Percentiles rank a stretch among this genome's conserved stretches.
Conservation (phyloP, 2,888 invertebrate genomes). For the Agrotis ipsilon region DNA sequence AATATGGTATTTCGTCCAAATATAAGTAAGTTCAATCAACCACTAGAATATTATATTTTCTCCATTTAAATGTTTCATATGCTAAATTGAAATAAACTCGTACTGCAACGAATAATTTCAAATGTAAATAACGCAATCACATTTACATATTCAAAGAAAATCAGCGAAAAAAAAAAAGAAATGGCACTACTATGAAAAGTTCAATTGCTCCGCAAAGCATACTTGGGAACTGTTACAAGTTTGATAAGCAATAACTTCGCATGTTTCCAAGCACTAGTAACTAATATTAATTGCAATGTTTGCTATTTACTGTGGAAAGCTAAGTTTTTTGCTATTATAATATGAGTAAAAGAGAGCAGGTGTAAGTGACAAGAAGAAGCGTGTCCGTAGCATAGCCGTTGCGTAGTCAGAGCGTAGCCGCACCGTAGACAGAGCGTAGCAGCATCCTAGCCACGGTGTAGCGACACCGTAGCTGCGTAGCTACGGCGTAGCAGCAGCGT, state of each 20-base stretch:
- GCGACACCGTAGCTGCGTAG: no score
- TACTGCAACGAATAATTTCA: slow-evolving; percentile 32
- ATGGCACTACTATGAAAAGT: slow-evolving; percentile 19
- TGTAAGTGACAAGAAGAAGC: neutral
- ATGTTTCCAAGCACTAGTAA: slow-evolving; percentile 56
- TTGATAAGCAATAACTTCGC: slow-evolving; percentile 60
- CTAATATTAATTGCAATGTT: slow-evolving; percentile 63
- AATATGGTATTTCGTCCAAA: neutral
- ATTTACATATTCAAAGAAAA: slow-evolving; percentile 48
- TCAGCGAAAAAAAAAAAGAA: slow-evolving; percentile 18
- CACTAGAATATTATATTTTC: neutral
- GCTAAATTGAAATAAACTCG: slow-evolving; percentile 23
- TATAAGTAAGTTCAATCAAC: slow-evolving; percentile 2
- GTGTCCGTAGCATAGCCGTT: no score
- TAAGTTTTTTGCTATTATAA: slow-evolving; percentile 26
- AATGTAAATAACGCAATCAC: slow-evolving; percentile 46
- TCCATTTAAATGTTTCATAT: neutral
- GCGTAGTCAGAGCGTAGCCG: no score
- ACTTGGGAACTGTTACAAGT: slow-evolving; percentile 25
- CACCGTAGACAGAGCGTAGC: no score
- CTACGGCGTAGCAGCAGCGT: neutral
- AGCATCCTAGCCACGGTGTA: no score
- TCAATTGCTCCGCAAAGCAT: slow-evolving; percentile 33
- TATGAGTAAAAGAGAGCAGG: neutral
- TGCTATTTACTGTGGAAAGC: slow-evolving; percentile 39